These are phyloP conservation scores for Drosophila murphyi DNA, from an alignment of 1,140 invertebrate genomes.

Conservation along the genomic window DNA sequence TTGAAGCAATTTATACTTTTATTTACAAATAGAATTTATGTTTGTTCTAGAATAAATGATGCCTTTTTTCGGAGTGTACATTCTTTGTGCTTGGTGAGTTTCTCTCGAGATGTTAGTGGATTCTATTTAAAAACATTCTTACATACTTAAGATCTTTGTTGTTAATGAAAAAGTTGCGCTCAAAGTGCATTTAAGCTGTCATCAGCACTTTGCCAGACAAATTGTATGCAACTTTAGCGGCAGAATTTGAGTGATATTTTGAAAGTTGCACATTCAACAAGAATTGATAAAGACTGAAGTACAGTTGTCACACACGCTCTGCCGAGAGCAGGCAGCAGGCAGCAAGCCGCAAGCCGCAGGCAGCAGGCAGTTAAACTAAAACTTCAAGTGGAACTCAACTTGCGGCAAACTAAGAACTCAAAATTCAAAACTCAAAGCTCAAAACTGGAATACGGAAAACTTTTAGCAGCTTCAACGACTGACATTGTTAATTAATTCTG, in stretches of 20 bases:
- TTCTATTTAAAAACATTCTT: constrained; percentile 5
- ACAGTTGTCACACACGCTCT: constrained; percentile 45
- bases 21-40: no score
- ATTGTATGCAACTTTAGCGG: constrained; percentile 23
- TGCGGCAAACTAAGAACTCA: constrained; percentile 23
- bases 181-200: constrained; percentile 30
- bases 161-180: constrained; percentile 48
- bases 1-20: no score
- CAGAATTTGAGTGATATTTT: constrained; percentile 18
- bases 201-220: constrained; percentile 26
- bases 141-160: constrained; percentile 24
- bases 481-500: constrained; percentile 65
- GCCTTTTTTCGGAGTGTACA: background rate
- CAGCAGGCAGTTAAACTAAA: constrained; percentile 11
- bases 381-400: constrained; percentile 35
- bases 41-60: no score
- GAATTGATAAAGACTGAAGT: constrained; percentile 7
- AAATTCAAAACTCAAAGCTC: constrained; percentile 2
- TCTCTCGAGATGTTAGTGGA: background rate
- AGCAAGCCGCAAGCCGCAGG: no score
- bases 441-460: constrained; percentile 5
- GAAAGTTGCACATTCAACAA: constrained; percentile 21
- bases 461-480: constrained; percentile 42
- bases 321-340: background rate
- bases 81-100: background rate